phyloP scores from a whole-genome alignment of 2,113 vertebrate species.

The Castor canadensis region DNA sequence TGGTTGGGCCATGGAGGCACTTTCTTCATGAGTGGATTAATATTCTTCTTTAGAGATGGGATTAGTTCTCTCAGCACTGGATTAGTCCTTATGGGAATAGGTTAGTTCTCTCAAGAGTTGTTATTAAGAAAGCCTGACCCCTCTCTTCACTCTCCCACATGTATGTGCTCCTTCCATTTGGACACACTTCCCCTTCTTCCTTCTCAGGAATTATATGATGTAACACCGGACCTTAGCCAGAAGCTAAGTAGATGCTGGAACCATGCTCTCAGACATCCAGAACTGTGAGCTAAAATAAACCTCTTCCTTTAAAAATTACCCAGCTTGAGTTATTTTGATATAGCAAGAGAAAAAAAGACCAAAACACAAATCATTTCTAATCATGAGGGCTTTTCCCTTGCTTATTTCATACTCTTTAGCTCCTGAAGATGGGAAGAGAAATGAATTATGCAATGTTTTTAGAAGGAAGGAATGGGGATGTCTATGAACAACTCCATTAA shows the following conservation, averaged over 20 bases:
- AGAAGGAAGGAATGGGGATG: background rate
- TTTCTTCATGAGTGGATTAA: background rate
- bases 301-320: background rate
- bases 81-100: background rate
- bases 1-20: too few relatives aligned
- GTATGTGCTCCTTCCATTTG: too few relatives aligned
- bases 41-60: background rate
- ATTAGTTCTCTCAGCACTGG: background rate
- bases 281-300: background rate
- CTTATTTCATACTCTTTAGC: background rate
- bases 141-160: too few relatives aligned
- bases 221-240: background rate
- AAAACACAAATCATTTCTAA: background rate
- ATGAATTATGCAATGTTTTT: background rate
- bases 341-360: too few relatives aligned
- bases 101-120: background rate
- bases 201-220: too few relatives aligned
- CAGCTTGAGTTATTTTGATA: background rate
- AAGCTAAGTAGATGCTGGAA: background rate
- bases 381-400: background rate
- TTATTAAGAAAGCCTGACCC: background rate
- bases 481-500: conserved; percentile 51
- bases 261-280: too few relatives aligned
- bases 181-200: background rate
- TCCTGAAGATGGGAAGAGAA: background rate